These are phyloP conservation scores for Drepana arcuata DNA, from an alignment of 1,140 invertebrate genomes.

Conservation along the genomic window DNA sequence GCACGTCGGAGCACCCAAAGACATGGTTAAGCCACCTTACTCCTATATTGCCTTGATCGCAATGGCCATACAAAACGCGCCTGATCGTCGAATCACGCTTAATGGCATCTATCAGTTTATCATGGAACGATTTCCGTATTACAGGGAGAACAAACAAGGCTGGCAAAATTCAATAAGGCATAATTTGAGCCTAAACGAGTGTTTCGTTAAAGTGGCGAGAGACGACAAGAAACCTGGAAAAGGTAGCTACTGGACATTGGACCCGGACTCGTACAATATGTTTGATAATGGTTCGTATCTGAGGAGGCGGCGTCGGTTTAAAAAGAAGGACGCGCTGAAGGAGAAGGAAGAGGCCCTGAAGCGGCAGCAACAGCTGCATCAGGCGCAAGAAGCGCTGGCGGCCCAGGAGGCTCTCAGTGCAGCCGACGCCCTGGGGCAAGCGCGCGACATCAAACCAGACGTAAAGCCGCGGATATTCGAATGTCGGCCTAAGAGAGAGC, in stretches of 20 bases:
- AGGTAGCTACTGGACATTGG: slow-evolving; percentile 97
- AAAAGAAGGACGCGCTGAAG: slow-evolving; percentile 93
- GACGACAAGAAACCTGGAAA: slow-evolving; percentile 97
- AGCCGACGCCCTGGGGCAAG: slow-evolving; percentile 50
- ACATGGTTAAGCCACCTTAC: slow-evolving; percentile 97
- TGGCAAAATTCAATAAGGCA: slow-evolving; percentile 98
- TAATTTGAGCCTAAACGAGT: slow-evolving; percentile 98
- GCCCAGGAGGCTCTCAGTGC: slow-evolving; percentile 70
- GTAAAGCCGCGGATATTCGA: slow-evolving; percentile 74
- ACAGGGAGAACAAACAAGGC: slow-evolving; percentile 96
- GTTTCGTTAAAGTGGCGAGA: slow-evolving; percentile 95
- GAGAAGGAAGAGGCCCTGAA: slow-evolving; percentile 91
- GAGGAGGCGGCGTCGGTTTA: slow-evolving; percentile 91
- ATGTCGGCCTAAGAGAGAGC: slow-evolving; percentile 77
- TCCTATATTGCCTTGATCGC: slow-evolving; percentile 98
- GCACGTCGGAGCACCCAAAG: slow-evolving; percentile 79
- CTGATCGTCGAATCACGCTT: slow-evolving; percentile 94
- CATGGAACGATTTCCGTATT: slow-evolving; percentile 98
- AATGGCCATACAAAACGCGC: slow-evolving; percentile 96
- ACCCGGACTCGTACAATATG: slow-evolving; percentile 98
- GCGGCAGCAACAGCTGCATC: slow-evolving; percentile 77
- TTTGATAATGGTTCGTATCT: slow-evolving; percentile 98
- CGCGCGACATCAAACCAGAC: slow-evolving; percentile 67
- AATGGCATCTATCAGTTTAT: slow-evolving; percentile 99
- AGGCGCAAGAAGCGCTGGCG: slow-evolving; percentile 61